Evolutionary conservation across 53 echinoderm and acorn worm species (phyloP), one percentile per base, ranked within the genome.

Genomic region (Luidia sarsii): DNA sequence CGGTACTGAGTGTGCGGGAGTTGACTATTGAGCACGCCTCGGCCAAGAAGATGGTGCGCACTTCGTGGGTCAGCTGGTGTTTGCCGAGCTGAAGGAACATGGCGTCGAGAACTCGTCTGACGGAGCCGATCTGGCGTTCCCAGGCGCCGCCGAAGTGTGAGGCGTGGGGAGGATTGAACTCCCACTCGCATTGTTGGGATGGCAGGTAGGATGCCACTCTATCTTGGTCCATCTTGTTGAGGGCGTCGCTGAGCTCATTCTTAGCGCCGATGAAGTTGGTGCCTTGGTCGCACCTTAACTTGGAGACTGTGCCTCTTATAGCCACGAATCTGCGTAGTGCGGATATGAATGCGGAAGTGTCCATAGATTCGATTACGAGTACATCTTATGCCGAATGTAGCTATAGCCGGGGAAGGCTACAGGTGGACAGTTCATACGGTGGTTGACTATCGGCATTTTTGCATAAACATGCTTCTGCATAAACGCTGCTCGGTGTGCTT

Each of bases 251-350:
- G 2, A 84, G 64, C 30, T 90, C 90, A 24, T 39, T 52, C 62
- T 73, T 81, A n/a, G 90, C 90, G 23, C 90, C 90, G n/a, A 90
- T 51, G 55, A 90, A 86, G 86, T 90, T 90, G 0, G 90, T 90
- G 2, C 90, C 90, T 48, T 82, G 74, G 50, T 90, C 86, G 48
- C 75, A 83, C 38, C 86, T 50, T 16, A 86, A 62, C 50, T 64
- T 87, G 3, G 77, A 18, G n/a, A 90, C 57, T 38, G 90, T 86
- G n/a, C 90, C 82, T 50, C 79, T 52, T 10, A 82, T 79, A 0
- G 90, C 82, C 8, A 82, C 86, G 61, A 86, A 90, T 18, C 86
- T 55, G 16, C 86, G 62, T 13, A 86, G 71, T 14, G 66, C 73
- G 35, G 71, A 72, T 41, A 82, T 86, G 68, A 90, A 82, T 13